These are phyloP conservation scores for Lithosia quadra DNA, from an alignment of 2,888 invertebrate species.

Conservation along the genomic window DNA sequence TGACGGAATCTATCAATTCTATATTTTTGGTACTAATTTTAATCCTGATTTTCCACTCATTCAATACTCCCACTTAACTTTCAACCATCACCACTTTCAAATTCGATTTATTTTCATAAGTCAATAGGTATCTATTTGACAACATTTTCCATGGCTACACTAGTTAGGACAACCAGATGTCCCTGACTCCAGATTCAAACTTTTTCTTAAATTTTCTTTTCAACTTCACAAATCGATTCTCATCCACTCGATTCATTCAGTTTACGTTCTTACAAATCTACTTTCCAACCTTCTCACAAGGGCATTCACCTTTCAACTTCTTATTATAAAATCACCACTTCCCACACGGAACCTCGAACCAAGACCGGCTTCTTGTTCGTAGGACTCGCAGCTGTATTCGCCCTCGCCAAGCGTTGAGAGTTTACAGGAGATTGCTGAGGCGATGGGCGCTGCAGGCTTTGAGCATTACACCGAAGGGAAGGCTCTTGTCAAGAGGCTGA, in stretches of 20 bases:
- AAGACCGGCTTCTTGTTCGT: conserved; percentile 31
- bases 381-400: conserved; percentile 71
- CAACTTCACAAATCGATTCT: conserved; percentile 8
- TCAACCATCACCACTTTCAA: neutral
- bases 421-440: conserved; percentile 80
- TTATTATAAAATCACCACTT: neutral
- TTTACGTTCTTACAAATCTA: neutral
- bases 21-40: neutral
- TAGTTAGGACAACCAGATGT: neutral
- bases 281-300: conserved; percentile 7
- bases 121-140: neutral
- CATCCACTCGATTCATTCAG: neutral
- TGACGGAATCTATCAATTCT: neutral
- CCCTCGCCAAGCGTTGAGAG: conserved; percentile 80
- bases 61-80: neutral
- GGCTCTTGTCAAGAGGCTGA: conserved; percentile 79
- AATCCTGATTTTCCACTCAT: neutral
- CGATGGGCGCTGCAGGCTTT: conserved; percentile 85
- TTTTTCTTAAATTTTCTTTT: neutral
- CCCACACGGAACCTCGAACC: conserved; percentile 17
- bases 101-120: neutral
- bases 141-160: neutral
- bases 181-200: neutral
- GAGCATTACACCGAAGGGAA: conserved; percentile 81
- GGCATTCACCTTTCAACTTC: conserved; percentile 3